Base-by-base conservation (phyloP, 2,888 invertebrate species). In the Andrena dorsata region DNA sequence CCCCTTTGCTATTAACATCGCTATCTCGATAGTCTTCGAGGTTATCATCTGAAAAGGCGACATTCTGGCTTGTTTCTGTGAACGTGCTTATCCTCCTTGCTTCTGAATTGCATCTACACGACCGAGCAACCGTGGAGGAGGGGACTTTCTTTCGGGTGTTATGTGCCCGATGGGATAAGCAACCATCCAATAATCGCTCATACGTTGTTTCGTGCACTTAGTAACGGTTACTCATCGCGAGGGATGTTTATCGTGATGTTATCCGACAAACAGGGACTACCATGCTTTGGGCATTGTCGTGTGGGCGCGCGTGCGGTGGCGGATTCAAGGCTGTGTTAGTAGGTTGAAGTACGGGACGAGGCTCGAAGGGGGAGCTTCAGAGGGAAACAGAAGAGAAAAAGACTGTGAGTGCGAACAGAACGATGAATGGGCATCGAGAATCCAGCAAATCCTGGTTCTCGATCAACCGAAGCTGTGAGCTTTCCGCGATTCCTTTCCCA, bases 241-340 rank as follows among this genome's bases (percentile, higher is more conserved):
- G 26, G 64, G 26, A 32, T 35, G 51, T 69, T 78, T 77, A 77
- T 77, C 63, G 64, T 64, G 60, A 70, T 75, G 63, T 53, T 76
- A 73, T 63, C 80, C 72, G 66, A 60, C 70, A 78, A 30, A 80
- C 58, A 74, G 65, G 75, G 69, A 65, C 69, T 69, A 87, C 78
- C 83, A 78, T 85, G 78, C 79, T 72, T 71, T 79, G 70, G 53
- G 32, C 32, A 68, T 81, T 88, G 90, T 91, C 91, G 92, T 92
- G 93, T 93, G 93, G 93, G 92, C 93, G 92, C 92, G 92, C 91
- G 93, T 93, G 92, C 93, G 92, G 92, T 92, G 91, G 89, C 88
- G 87, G 72, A 82, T 84, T 78, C 83, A 71, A 69, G 85, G 80
- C 72, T 83, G 47, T 79, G 77, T 85, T 89, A 84, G 81, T 81